Evolutionary conservation across 2,113 vertebrate genomes (phyloP), one percentile per base, ranked within the genome.

Genomic region (Aix galericulata): DNA sequence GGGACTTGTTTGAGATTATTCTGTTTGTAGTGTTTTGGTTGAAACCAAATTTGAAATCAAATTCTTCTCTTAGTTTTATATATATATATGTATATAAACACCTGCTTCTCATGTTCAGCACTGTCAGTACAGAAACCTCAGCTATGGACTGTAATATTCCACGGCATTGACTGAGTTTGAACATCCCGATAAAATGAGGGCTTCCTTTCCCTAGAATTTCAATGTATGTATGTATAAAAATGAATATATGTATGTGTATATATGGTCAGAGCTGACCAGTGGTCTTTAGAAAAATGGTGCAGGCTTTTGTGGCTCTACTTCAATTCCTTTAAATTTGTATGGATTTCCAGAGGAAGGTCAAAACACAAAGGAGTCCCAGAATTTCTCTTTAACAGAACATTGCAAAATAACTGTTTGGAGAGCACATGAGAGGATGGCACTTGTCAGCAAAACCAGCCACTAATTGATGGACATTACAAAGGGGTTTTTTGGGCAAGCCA

Each of bases 381-480:
- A 10, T 53, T 58, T 67, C 64, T 86, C 34, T 64, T 31, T 11
- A 32, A 15, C 48, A 48, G 77, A 8, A 2, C 15, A 4, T n/a
- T 83, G 25, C 13, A 32, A 72, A 87, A 38, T 21, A 77, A 1
- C 59, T 71, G 0, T 15, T 21, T 74, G 44, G 44, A 78, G 80
- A 88, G 15, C 44, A 31, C n/a, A 23, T 0, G 9, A 73, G 59
- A 31, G 69, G 59, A 31, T 4, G 1, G 13, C 32, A 88, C 26
- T 74, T 22, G 6, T 46, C 36, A 62, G 9, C 9, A 48, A 81
- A 58, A 14, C 34, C 67, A 90, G 29, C 12, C 32, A 5, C 18
- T 20, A 25, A 42, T 0, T 32, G 13, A 8, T 6, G n/a, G 40
- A 7, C 38, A 64, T 23, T 2, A 7, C 18, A 38, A 31, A 27